A percentile compares a stretch with the other conserved stretches of the same genome.
These are phyloP conservation scores for Brenthis hecate DNA, from an alignment of 2,888 invertebrate genomes.

Conservation along the genomic window DNA sequence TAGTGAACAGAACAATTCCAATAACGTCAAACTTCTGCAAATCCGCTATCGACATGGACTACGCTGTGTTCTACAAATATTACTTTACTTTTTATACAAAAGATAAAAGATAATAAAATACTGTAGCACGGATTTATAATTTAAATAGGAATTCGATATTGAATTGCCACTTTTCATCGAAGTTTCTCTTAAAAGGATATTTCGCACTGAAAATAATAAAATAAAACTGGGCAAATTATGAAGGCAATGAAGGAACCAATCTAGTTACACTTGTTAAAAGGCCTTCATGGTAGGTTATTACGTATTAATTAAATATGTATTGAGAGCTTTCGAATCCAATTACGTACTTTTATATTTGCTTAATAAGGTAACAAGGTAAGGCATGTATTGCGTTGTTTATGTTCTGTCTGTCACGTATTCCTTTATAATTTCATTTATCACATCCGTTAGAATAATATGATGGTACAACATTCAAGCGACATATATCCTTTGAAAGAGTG, in stretches of 20 bases:
- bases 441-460: no score
- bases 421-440: no score
- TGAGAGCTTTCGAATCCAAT: slow-evolving; percentile 10
- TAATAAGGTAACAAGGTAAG: neutral
- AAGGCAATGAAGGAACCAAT: neutral
- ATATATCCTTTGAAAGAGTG: neutral
- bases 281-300: neutral
- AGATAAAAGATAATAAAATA: slow-evolving; percentile 15
- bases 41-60: slow-evolving; percentile 30
- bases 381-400: no score
- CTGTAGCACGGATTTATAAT: slow-evolving; percentile 1
- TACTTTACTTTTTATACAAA: slow-evolving; percentile 22
- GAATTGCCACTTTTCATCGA: neutral
- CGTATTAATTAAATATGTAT: neutral
- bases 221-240: neutral
- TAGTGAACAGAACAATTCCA: slow-evolving; percentile 37
- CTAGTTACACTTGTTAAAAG: neutral
- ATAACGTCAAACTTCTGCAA: slow-evolving; percentile 42
- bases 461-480: no score
- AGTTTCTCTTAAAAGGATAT: neutral
- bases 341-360: neutral
- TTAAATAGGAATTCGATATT: neutral
- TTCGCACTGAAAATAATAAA: neutral
- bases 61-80: slow-evolving; percentile 20
- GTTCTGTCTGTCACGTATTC: no score